These are phyloP conservation scores for Choloepus didactylus DNA, from an alignment of 2,797 vertebrate species.

Conservation along the genomic window DNA sequence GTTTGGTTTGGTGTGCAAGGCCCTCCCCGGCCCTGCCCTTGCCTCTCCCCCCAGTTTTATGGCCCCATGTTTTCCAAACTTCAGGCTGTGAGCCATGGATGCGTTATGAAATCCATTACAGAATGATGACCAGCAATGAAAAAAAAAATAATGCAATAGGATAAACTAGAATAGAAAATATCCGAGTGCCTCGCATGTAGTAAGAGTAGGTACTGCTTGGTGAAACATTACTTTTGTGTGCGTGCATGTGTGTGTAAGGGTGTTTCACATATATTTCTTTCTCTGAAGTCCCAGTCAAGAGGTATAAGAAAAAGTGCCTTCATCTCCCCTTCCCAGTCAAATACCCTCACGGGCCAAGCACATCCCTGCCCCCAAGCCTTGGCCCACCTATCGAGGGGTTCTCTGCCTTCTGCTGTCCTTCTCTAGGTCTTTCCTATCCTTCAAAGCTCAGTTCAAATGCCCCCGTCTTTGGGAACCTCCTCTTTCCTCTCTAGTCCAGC, in stretches of 20 bases:
- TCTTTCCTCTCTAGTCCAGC: neutral
- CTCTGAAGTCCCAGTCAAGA: neutral
- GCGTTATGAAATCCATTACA: neutral
- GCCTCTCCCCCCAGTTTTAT: neutral
- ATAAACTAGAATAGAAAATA: neutral
- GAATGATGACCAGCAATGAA: neutral
- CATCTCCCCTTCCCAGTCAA: neutral
- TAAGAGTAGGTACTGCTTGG: neutral
- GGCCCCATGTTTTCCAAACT: neutral
- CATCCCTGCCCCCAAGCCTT: neutral
- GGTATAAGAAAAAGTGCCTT: neutral
- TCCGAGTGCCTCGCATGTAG: fast-evolving
- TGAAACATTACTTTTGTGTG: neutral
- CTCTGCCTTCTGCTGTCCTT: neutral
- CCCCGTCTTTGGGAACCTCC: neutral
- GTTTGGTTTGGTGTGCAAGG: neutral
- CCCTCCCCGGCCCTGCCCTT: neutral
- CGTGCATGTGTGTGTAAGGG: neutral
- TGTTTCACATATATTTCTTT: neutral
- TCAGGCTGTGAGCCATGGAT: neutral
- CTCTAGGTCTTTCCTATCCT: neutral
- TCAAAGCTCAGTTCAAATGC: neutral
- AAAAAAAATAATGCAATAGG: neutral
- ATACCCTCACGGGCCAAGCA: too few species aligned
- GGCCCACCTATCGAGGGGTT: neutral